Percentiles rank a stretch among this genome's conserved stretches.
Conservation (phyloP, 1,140 invertebrate genomes). For the Eumeta japonica region DNA sequence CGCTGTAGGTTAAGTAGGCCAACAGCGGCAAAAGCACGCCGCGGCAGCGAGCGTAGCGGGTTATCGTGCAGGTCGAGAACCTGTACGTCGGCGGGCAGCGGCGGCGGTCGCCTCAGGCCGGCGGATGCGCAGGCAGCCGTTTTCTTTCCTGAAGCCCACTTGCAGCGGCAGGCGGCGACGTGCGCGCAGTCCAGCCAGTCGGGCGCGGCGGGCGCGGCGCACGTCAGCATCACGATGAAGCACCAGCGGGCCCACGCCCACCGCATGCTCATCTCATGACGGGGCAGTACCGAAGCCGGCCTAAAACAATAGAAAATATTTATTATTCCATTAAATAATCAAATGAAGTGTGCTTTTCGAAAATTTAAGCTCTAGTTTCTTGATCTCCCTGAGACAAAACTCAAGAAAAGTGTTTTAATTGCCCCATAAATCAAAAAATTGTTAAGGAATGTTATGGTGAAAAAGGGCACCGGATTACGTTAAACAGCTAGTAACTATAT, state of each 20-base stretch:
- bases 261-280: conserved; percentile 56
- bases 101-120: conserved; percentile 72
- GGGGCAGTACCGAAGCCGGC: conserved; percentile 47
- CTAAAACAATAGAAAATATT: conserved; percentile 49
- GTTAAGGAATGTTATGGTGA: too few relatives aligned
- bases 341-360: too few relatives aligned
- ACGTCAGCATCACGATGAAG: conserved; percentile 52
- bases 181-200: conserved; percentile 82
- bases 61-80: conserved; percentile 82
- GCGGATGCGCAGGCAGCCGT: conserved; percentile 78
- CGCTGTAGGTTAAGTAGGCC: conserved; percentile 82
- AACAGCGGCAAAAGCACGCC: conserved; percentile 75
- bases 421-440: too few relatives aligned
- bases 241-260: conserved; percentile 52
- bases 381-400: too few relatives aligned
- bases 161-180: conserved; percentile 73
- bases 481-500: too few relatives aligned
- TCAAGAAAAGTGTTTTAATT: too few relatives aligned
- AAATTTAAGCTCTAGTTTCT: too few relatives aligned
- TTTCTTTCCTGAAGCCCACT: conserved; percentile 87
- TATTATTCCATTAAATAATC: too few relatives aligned
- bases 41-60: conserved; percentile 70
- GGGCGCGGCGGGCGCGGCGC: conserved; percentile 47
- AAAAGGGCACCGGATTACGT: too few relatives aligned
- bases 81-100: conserved; percentile 79